Evolutionary conservation across 2,888 invertebrate species (phyloP), one percentile per base, ranked within the genome.

Genomic region (Drosophila seclusa): DNA sequence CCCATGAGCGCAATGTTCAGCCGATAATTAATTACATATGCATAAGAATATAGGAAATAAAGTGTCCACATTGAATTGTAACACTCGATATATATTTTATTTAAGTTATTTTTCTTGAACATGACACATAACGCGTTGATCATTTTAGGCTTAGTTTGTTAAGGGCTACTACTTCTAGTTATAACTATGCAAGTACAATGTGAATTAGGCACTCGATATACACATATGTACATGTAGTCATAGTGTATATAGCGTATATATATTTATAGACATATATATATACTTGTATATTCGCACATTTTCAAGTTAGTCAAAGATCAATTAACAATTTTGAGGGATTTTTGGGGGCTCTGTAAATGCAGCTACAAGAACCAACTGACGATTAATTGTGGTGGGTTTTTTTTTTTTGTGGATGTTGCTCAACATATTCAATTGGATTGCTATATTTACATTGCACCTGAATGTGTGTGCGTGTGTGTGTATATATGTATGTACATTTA

Each of bases 91-190:
- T 73, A 48, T 78, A 49, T 66, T 73, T 73, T 73, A 63, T 78
- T 79, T 68, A 36, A 72, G 53, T 76, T 68, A 64, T 58, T 64
- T 67, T 57, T 52, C 13, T 70, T 77, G 70, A 80, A 80, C 80
- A 77, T 67, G 77, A 80, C 78, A 80, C 79, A 80, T 49, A 80
- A 68, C 66, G 76, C 78, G 63, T 79, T 78, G 80, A 78, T 78
- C 76, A 79, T 59, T 79, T 76, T 42, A 48, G 78, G 78, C 78
- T 78, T 77, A 73, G 65, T 79, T 77, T 52, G 79, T 80, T 77
- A 80, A 69, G 67, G 72, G 76, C 59, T 58, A 64, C 80, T 78
- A 78, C 52, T 73, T 67, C 76, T 78, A 80, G 61, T 80, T 80
- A 68, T 38, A 62, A 69, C 80, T 80, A 75, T 64, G 80, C 81